Base-by-base conservation (phyloP, 2,113 vertebrate species). In the Sylvilagus bachmani region DNA sequence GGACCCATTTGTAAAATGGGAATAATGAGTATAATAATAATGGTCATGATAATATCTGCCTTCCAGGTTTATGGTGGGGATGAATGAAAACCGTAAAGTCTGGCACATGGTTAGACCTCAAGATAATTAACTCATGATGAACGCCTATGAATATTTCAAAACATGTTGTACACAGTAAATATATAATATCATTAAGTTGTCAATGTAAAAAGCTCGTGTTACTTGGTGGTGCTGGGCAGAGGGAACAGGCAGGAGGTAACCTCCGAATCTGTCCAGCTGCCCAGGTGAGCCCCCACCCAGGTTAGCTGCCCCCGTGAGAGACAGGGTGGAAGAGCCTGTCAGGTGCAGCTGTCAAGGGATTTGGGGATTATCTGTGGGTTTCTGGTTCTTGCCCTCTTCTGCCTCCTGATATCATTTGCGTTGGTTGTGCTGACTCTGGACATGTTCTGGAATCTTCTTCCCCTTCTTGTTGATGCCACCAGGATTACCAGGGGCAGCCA, bases 321-420 rank as follows among this genome's bases (percentile, higher is more conserved):
- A 31, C 3, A 6, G 2, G 5, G 29, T 31, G 25, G 82, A 64
- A 19, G 29, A 38, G 8, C 27, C 44, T 9, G 25, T 81, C 51
- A 24, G 49, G 70, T 53, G 36, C 0, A 2, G 16, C 38, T 44
- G 2, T 11, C 21, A 29, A 0, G 44, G 36, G 77, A 86, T 33
- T 21, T 92, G 64, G 73, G 87, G 85, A 90, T 87, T 70, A 51
- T 85, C 73, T 70, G 84, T n/a, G 80, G 27, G n/a, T 77, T 92
- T 94, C 84, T 85, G 89, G 82, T 82, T 75, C 88, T 86, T 94
- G 49, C 79, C 79, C 70, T 86, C 74, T 82, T 77, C 79, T 36
- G 74, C n/a, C 74, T 93, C 80, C 67, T 87, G 77, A 58, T 33
- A 22, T n/a, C n/a, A 2, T 14, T 49, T 36, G 49, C 58, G n/a